These are phyloP conservation scores for Drosophila prosaltans DNA, from an alignment of 1,140 invertebrate species.

Conservation along the genomic window DNA sequence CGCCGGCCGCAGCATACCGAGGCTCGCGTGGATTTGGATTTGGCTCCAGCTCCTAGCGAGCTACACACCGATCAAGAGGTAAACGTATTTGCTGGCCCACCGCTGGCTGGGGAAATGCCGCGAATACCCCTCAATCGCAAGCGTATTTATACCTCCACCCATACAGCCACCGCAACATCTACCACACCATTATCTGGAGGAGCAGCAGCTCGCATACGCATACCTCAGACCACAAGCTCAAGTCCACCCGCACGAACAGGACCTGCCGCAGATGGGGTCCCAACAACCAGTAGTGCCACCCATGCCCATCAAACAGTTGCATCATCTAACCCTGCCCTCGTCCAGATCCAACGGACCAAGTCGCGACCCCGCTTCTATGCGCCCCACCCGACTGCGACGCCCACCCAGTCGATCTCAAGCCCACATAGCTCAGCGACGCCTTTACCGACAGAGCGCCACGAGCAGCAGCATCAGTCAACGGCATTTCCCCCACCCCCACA, in stretches of 20 bases:
- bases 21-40: slow-evolving; percentile 68
- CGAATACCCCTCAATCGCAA: slow-evolving; percentile 76
- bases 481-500: slow-evolving; percentile 46
- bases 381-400: slow-evolving; percentile 46
- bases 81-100: slow-evolving; percentile 71
- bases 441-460: slow-evolving; percentile 56
- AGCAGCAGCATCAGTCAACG: slow-evolving; percentile 60
- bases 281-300: slow-evolving; percentile 60
- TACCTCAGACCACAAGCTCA: slow-evolving; percentile 64
- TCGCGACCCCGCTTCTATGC: slow-evolving; percentile 76
- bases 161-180: slow-evolving; percentile 60
- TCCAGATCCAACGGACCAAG: slow-evolving; percentile 41
- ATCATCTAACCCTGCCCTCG: slow-evolving; percentile 55
- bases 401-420: slow-evolving; percentile 27
- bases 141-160: slow-evolving; percentile 81
- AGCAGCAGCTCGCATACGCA: slow-evolving; percentile 53
- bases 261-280: slow-evolving; percentile 41
- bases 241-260: slow-evolving; percentile 53
- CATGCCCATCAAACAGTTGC: slow-evolving; percentile 82
- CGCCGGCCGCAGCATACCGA: slow-evolving; percentile 65
- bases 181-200: slow-evolving; percentile 44
- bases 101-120: slow-evolving; percentile 66
- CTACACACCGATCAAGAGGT: slow-evolving; percentile 76
- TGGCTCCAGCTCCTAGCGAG: slow-evolving; percentile 68
- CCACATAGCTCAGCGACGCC: slow-evolving; percentile 52